These are phyloP conservation scores for Scomber colias DNA, from an alignment of 2,113 vertebrate species.

Conservation along the genomic window DNA sequence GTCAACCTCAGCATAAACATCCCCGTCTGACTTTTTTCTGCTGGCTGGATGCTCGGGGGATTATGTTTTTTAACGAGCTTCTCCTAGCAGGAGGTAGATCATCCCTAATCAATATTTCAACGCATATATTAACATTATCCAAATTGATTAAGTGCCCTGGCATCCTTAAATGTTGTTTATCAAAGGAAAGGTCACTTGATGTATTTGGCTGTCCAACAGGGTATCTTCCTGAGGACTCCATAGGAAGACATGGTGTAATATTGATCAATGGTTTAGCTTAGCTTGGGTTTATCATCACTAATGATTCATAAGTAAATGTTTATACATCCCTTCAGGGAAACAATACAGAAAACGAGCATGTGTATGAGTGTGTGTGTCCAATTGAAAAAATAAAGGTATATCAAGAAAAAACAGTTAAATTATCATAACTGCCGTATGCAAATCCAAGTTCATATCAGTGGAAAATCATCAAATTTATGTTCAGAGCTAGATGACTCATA, in stretches of 20 bases:
- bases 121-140: constrained; percentile 87
- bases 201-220: constrained; percentile 76
- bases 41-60: constrained; percentile 78
- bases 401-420: background rate
- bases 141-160: constrained; percentile 69
- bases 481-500: constrained; percentile 50
- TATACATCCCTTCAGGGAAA: constrained; percentile 29
- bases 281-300: constrained; percentile 48
- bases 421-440: constrained; percentile 26
- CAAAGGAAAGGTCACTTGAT: constrained; percentile 82
- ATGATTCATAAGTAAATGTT: constrained; percentile 63
- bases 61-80: constrained; percentile 80
- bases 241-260: constrained; percentile 75
- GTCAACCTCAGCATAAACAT: constrained; percentile 79
- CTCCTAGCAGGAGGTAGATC: constrained; percentile 76
- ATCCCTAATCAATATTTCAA: constrained; percentile 85
- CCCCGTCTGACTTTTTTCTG: constrained; percentile 77
- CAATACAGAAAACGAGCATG: constrained; percentile 6
- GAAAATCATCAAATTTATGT: constrained; percentile 14
- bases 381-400: background rate
- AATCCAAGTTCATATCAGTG: constrained; percentile 44
- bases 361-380: background rate
- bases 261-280: constrained; percentile 71
- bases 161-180: constrained; percentile 75
- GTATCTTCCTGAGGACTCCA: constrained; percentile 72